These are phyloP conservation scores for Ophthalmolycus amberensis DNA, from an alignment of 2,113 vertebrate genomes.

Conservation along the genomic window DNA sequence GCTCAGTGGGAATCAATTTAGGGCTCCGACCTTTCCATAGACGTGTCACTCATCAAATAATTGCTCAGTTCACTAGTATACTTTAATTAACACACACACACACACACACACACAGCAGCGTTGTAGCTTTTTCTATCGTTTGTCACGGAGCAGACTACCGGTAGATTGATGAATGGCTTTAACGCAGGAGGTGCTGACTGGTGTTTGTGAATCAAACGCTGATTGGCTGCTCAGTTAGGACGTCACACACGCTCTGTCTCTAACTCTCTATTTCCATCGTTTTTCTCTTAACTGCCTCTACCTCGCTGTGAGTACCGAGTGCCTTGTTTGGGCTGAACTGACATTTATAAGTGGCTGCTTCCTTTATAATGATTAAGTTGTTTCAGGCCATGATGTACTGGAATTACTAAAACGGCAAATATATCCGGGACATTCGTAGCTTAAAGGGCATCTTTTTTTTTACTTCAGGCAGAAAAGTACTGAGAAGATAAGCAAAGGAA, in stretches of 20 bases:
- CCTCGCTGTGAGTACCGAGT: not conserved
- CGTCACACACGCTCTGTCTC: constrained; percentile 36
- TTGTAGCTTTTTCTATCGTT: constrained; percentile 2
- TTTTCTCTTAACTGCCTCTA: constrained; percentile 2
- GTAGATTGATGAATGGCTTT: constrained; percentile 55
- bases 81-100: constrained; percentile 46
- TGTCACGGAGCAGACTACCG: constrained; percentile 31
- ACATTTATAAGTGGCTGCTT: constrained; percentile 47
- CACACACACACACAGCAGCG: not conserved
- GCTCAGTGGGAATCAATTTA: constrained; percentile 56
- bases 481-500: not conserved
- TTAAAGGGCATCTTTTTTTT: constrained; percentile 11
- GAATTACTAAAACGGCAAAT: constrained; percentile 18
- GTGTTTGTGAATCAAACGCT: constrained; percentile 1
- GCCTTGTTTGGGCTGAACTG: constrained; percentile 46
- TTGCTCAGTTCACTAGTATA: constrained; percentile 53
- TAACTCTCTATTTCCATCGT: constrained; percentile 20
- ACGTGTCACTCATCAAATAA: constrained; percentile 60
- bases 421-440: not conserved
- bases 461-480: not conserved
- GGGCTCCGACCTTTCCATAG: constrained; percentile 47
- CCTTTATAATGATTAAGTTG: constrained; percentile 37
- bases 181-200: constrained; percentile 29
- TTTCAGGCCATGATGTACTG: constrained; percentile 25
- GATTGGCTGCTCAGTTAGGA: constrained; percentile 49